Percentiles rank a stretch among this genome's conserved stretches.
Evolutionary conservation across 2,888 invertebrate species (phyloP).

Genomic region (Neoitamus cyanurus): DNA sequence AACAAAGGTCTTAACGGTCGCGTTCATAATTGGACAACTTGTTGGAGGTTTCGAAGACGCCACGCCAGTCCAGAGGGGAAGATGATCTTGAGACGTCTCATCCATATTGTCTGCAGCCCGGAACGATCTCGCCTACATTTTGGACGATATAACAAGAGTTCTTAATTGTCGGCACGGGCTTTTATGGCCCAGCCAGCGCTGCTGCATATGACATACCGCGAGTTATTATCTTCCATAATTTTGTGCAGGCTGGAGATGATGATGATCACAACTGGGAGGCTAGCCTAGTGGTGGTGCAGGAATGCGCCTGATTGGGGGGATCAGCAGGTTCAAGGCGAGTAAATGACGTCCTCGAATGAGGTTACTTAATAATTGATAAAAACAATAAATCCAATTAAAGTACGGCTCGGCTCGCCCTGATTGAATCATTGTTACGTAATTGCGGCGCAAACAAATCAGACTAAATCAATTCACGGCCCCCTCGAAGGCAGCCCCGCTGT

Average conservation of each 20-base stretch:
- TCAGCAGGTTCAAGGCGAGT: neutral
- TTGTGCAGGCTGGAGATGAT: neutral
- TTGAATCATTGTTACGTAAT: slow-evolving; percentile 18
- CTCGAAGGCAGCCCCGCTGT: neutral
- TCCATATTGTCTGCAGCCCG: neutral
- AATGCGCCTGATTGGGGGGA: slow-evolving; percentile 20
- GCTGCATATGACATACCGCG: slow-evolving; percentile 17
- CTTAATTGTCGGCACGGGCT: slow-evolving; percentile 29
- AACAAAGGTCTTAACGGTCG: slow-evolving; percentile 35
- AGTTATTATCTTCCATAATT: slow-evolving; percentile 13
- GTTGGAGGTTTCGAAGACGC: neutral
- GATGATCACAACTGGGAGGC: neutral
- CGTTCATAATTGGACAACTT: slow-evolving; percentile 34
- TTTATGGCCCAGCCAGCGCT: neutral
- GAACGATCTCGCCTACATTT: slow-evolving; percentile 34
- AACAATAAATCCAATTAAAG: slow-evolving; percentile 30
- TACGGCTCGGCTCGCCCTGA: neutral
- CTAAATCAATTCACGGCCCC: neutral
- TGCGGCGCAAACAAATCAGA: slow-evolving; percentile 24
- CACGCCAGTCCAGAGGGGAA: neutral
- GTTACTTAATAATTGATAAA: neutral
- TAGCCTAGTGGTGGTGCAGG: neutral
- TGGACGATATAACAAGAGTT: slow-evolving; percentile 29
- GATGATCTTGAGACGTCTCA: neutral
- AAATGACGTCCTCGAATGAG: neutral